Base-by-base conservation (phyloP, 2,797 vertebrate species). In the Pseudomugil tenellus region DNA sequence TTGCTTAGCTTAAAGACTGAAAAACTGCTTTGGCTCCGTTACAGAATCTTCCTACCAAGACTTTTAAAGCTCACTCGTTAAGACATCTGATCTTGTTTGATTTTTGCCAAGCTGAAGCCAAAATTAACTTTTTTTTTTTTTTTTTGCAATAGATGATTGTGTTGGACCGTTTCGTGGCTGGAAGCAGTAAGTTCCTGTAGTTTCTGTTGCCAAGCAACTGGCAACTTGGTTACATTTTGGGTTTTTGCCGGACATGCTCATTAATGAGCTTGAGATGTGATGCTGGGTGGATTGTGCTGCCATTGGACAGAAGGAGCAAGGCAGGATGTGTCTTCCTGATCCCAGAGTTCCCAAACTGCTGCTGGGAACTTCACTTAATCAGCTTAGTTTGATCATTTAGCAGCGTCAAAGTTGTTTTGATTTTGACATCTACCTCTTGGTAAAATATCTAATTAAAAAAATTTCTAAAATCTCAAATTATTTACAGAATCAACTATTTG, bases 171-270 rank as follows among this genome's bases (percentile, higher is more conserved):
- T 62, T 43, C 52, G 63, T 34, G 39, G 35, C 56, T 56, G 16
- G 39, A 29, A 68, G 28, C 19, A 46, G 29, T 43, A 16, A 58
- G 31, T 54, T 72, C 39, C 41, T 52, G 41, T 32, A 34, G 55
- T 46, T 29, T 63, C 64, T 12, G 76, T 73, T 73, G 70, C 76
- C 52, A 46, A 63, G 66, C 26, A 74, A 67, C 61, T 32, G 61
- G 35, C 51, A 19, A 35, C 49, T 63, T 60, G 34, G 16, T 70
- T 23, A 63, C 29, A 61, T 26, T 57, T 58, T 21, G 1, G 28
- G 63, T 58, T 59, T 67, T 34, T 57, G 34, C 6, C 51, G 12
- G 28, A 46, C 28, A 16, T 34, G 17, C 48, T 39, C 58, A 67
- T 73, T 63, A 46, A 29, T 59, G 3, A 41, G 21, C 21, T 51